Evolutionary conservation across 1,140 invertebrate species (phyloP).

Genomic region (Dreissena rostriformis): DNA sequence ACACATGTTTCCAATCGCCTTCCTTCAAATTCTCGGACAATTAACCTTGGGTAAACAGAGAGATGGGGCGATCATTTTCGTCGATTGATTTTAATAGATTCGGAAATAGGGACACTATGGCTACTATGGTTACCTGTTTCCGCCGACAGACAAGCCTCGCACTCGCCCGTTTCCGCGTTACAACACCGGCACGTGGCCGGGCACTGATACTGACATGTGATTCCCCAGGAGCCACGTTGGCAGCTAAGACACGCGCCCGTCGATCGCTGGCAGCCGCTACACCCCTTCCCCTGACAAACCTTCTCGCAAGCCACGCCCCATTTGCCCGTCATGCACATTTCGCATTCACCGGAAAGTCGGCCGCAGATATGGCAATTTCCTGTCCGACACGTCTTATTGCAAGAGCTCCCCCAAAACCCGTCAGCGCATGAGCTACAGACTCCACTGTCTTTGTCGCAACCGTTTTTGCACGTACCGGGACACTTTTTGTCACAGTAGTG

Average conservation of each 20-base stretch:
- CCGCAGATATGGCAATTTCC: constrained; percentile 2
- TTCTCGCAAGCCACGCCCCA: constrained; percentile 9
- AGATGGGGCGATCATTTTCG: too few species aligned
- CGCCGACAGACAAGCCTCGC: background rate
- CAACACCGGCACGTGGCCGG: background rate
- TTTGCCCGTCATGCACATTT: constrained; percentile 8
- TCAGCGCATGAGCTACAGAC: constrained; percentile 11
- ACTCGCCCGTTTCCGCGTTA: background rate
- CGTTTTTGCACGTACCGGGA: background rate
- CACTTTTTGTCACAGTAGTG: constrained; percentile 1
- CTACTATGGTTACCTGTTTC: too few species aligned
- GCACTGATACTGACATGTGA: constrained; percentile 13
- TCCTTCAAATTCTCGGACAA: too few species aligned
- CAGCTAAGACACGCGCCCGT: constrained; percentile 14
- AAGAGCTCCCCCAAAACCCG: constrained; percentile 19
- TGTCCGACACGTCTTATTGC: background rate
- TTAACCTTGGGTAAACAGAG: too few species aligned
- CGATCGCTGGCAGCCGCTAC: constrained; percentile 2
- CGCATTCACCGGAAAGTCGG: constrained; percentile 4
- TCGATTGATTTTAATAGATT: too few species aligned
- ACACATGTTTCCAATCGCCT: too few species aligned
- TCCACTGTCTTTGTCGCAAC: constrained; percentile 16
- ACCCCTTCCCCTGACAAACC: background rate
- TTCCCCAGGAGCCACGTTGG: constrained; percentile 19
- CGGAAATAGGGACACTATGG: too few species aligned